Evolutionary conservation across 2,888 invertebrate genomes (phyloP).

Genomic region (Trissolcus brochymenae): DNA sequence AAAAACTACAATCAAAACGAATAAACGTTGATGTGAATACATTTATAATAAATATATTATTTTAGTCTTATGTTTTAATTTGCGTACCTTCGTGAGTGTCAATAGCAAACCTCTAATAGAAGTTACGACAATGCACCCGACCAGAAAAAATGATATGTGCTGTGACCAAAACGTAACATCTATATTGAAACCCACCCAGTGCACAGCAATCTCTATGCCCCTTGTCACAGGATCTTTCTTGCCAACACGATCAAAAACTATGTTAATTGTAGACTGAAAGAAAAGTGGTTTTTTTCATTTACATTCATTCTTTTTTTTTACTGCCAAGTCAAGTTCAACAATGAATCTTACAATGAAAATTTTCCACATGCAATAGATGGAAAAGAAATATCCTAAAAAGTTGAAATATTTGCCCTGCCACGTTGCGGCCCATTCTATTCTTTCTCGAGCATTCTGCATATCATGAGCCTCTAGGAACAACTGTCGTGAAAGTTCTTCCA

Average conservation of each 20-base stretch:
- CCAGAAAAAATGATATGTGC: slow-evolving; percentile 96
- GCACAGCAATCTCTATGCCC: slow-evolving; percentile 96
- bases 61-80: not conserved
- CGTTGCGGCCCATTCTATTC: slow-evolving; percentile 95
- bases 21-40: too few relatives aligned
- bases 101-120: slow-evolving; percentile 96
- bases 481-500: slow-evolving; percentile 95
- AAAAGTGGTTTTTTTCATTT: slow-evolving; percentile 3
- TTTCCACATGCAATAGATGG: slow-evolving; percentile 98
- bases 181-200: slow-evolving; percentile 96
- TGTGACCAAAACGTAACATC: slow-evolving; percentile 99
- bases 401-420: slow-evolving; percentile 99
- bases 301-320: not conserved
- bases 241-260: slow-evolving; percentile 98
- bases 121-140: slow-evolving; percentile 98
- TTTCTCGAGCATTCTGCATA: slow-evolving; percentile 92
- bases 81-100: slow-evolving; percentile 93
- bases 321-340: not conserved
- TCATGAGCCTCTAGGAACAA: slow-evolving; percentile 98
- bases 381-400: slow-evolving; percentile 98
- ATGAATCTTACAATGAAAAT: slow-evolving; percentile 92
- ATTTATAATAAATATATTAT: not conserved
- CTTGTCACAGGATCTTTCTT: slow-evolving; percentile 98
- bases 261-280: slow-evolving; percentile 96
- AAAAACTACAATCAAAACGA: slow-evolving; percentile 85